A percentile compares a stretch with the other conserved stretches of the same genome.
Conservation (phyloP, 1,140 invertebrate species). For the Heterodera schachtii region DNA sequence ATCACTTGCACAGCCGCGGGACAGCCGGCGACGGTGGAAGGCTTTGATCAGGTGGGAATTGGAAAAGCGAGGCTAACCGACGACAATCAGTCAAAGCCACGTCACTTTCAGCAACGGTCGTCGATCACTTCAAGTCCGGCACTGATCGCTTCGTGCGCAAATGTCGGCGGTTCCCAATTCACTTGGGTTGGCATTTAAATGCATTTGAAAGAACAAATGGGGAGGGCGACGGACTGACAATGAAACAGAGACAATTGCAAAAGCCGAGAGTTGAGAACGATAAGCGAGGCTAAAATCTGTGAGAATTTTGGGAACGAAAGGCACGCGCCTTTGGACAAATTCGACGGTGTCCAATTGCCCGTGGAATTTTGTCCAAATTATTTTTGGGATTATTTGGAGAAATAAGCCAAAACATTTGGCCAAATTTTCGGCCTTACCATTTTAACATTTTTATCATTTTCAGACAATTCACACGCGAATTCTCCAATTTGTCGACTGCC, state of each 20-base stretch:
- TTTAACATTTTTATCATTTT: neutral
- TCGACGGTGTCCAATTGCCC: too few species aligned
- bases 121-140: constrained; percentile 60
- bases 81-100: neutral
- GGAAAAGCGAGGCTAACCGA: too few species aligned
- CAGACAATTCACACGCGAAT: constrained; percentile 62
- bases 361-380: too few species aligned
- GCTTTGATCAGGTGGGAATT: constrained; percentile 60
- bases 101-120: constrained; percentile 58
- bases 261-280: too few species aligned
- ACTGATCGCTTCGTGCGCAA: constrained; percentile 62
- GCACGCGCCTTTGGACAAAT: too few species aligned
- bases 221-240: too few species aligned
- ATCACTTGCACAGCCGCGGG: constrained; percentile 65
- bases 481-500: constrained; percentile 64
- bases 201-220: neutral
- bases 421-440: too few species aligned
- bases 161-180: constrained; percentile 64
- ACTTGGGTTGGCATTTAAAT: constrained; percentile 49
- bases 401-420: too few species aligned
- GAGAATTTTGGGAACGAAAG: too few species aligned
- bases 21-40: constrained; percentile 65
- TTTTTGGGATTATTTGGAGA: too few species aligned
- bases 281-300: too few species aligned
- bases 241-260: too few species aligned